Evolutionary conservation across 2,888 invertebrate species (phyloP), one percentile per base, ranked within the genome.

Genomic region (Acronicta aceris): DNA sequence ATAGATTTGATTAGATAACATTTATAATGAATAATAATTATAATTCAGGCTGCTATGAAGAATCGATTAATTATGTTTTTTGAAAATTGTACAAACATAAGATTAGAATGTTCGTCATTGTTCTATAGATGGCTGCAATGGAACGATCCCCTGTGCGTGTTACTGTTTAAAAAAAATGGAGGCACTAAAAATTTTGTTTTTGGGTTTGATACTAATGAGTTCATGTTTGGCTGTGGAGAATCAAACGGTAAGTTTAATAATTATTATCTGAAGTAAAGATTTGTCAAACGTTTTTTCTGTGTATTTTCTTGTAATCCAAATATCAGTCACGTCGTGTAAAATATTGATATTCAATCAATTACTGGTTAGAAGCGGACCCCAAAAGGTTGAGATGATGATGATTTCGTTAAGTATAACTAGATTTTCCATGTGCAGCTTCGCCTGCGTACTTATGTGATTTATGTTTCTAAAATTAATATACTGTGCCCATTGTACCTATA

Each of bases 41-140:
- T 57, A 68, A 42, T 65, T 42, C 12, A 27, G 52, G 40, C 25
- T 8, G 58, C 50, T 57, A 48, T 67, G 50, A 25, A 15, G 5
- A 78, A 76, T 76, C 76, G 42, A 76, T 76, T 76, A 70, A 59
- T 46, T 0, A 72, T 72, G 75, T 77, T 75, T 72, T 55, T 16
- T 45, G 36, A 46, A 74, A 58, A 59, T 56, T 63, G 17, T 46
- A 21, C 10, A 74, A 76, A 76, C 78, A 75, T 62, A 5, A 52
- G 71, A 77, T 77, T 74, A 53, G 36, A 42, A 9, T 25, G 10
- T 10, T 6, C 17, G 51, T 16, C 62, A 69, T 59, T 76, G 40
- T 56, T 55, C 50, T 30, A 47, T 52, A 27, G 50, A 43, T 47
- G 13, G 47, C 43, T 56, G 52, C 38, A 15, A 59, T 70, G 55